phyloP scores from a whole-genome alignment of 2,797 vertebrate species.

The Natrix natrix region DNA sequence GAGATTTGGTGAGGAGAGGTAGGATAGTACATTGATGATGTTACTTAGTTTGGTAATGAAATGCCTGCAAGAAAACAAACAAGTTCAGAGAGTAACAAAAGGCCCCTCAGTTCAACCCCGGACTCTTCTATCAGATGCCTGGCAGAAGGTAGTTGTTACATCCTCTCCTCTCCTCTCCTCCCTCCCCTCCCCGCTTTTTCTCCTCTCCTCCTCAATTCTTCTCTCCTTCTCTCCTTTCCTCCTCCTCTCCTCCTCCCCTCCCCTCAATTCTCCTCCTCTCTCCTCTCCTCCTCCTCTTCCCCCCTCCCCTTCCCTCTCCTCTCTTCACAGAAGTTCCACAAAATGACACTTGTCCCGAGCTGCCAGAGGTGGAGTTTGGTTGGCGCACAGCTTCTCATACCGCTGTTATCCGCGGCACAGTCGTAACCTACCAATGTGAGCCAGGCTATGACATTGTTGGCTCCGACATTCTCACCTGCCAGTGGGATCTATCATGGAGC shows the following conservation, averaged over 20 bases:
- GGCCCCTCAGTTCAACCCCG: neutral
- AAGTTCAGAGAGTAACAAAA: neutral
- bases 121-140: neutral
- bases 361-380: slow-evolving; percentile 84
- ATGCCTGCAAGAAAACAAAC: neutral
- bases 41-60: neutral
- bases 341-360: slow-evolving; percentile 87
- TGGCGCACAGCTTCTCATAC: slow-evolving; percentile 90
- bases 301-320: neutral
- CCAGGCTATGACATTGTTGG: slow-evolving; percentile 90
- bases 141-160: neutral
- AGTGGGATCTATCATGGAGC: slow-evolving; percentile 95
- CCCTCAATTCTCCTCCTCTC: neutral
- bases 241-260: neutral
- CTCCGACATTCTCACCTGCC: slow-evolving; percentile 92
- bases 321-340: slow-evolving; percentile 82
- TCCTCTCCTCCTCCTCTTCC: too few species aligned
- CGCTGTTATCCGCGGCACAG: slow-evolving; percentile 86
- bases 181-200: too few species aligned
- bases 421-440: slow-evolving; percentile 91
- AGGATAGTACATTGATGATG: too few species aligned
- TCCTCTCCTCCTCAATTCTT: too few species aligned
- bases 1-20: too few species aligned
- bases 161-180: neutral
- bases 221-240: too few species aligned